Evolutionary conservation across 2,797 vertebrate genomes (phyloP), one percentile per base, ranked within the genome.

Genomic region (Thripadectes ignobilis): DNA sequence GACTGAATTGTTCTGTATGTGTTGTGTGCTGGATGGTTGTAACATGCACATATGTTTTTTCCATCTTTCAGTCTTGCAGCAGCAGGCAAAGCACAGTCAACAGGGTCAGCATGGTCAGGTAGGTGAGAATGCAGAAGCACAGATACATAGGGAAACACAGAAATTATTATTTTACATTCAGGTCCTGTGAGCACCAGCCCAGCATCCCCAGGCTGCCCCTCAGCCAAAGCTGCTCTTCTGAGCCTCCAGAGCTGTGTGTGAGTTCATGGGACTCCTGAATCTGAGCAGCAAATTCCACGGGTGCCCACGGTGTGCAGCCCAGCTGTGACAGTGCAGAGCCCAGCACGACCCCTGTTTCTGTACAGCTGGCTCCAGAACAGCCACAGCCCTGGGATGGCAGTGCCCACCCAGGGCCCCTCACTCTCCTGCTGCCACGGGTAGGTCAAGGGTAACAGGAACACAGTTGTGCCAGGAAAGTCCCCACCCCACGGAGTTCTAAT

Each of bases 1-100:
- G 10, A 1, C 10, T 0, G 27, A 13, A 7, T 0, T 5, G 23
- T 2, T 55, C 34, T 30, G 6, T 6, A 2, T 4, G 0, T 2
- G 36, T 10, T 23, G 8, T 6, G 52, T 63, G 18, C 72, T 45
- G 62, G n/a, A 0, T 43, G 63, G 17, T 3, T 10, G 7, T 39
- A 36, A 21, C 43, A 7, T 1, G 29, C 27, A 1, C 39, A 0
- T 16, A 26, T 7, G n/a, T 6, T 10, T 41, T 55, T 34, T 12
- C 22, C 38, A 3, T 1, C 6, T 85, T 79, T 79, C 24, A 7
- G 20, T 54, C 66, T 58, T 3, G 2, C 78, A 72, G 69, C 54
- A 51, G 2, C 3, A 45, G 54, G 61, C 4, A 6, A 55, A 88
- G 41, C 41, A 34, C 16, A 3, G 23, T 39, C 62, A 54, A 30